These are phyloP conservation scores for Penaeus chinensis DNA, from an alignment of 1,140 invertebrate species.

Conservation along the genomic window DNA sequence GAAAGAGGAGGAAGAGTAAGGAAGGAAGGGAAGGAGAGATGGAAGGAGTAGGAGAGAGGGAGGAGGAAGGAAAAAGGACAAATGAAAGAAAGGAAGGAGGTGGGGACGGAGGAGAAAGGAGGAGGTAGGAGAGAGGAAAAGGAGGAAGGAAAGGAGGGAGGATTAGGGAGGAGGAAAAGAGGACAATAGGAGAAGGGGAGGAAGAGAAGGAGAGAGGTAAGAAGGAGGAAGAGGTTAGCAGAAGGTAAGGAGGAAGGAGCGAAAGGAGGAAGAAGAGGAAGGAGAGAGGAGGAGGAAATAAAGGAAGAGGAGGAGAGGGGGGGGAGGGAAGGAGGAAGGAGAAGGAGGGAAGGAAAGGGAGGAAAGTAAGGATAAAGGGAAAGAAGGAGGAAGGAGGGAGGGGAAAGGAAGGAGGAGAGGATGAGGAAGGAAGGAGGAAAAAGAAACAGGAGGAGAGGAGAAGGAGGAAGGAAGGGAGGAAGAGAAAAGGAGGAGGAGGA, in stretches of 20 bases:
- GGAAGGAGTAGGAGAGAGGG: not conserved
- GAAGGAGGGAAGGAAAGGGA: too few species aligned
- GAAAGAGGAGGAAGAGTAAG: not conserved
- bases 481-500: too few species aligned
- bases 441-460: not conserved
- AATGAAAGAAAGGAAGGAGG: too few species aligned
- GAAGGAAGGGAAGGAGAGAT: not conserved
- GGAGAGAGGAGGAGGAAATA: not conserved
- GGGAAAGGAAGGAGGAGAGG: not conserved
- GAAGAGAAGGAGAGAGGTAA: too few species aligned
- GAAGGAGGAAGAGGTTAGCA: not conserved
- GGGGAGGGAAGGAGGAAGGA: constrained; percentile 2
- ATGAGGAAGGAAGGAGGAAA: too few species aligned
- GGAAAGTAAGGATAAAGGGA: too few species aligned
- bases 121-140: not conserved
- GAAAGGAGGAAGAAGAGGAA: too few species aligned
- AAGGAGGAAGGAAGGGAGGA: not conserved
- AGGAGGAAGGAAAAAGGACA: too few species aligned
- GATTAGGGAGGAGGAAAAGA: not conserved
- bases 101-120: too few species aligned
- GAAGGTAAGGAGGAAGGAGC: too few species aligned
- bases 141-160: not conserved
- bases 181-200: not conserved
- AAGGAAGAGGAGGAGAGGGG: too few species aligned
- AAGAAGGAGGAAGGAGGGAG: too few species aligned